Evolutionary conservation across 2,888 invertebrate species (phyloP).

Genomic region (Podotricha telesiphe): DNA sequence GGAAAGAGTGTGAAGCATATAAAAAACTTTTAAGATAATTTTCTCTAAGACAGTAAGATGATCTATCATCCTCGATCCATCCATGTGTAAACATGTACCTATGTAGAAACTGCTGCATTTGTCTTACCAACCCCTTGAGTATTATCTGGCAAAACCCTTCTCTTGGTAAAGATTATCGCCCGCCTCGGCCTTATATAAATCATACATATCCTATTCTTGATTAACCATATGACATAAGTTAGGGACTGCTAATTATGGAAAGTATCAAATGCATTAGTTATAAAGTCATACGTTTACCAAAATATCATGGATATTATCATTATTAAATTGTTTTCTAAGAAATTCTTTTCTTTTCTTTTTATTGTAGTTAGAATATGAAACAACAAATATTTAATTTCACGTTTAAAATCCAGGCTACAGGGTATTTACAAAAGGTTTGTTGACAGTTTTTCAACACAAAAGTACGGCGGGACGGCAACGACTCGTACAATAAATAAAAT

Average conservation of each 20-base stretch:
- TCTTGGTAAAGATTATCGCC: slow-evolving; percentile 20
- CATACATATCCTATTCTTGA: slow-evolving; percentile 15
- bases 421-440: too few species aligned
- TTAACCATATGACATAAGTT: neutral
- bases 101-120: neutral
- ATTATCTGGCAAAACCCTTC: slow-evolving; percentile 28
- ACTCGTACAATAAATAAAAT: neutral
- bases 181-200: slow-evolving; percentile 20
- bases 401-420: too few species aligned
- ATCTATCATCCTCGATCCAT: neutral
- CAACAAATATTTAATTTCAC: too few species aligned
- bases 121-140: slow-evolving; percentile 12
- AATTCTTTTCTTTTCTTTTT: too few species aligned
- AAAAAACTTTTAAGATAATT: neutral
- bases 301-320: too few species aligned
- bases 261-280: too few species aligned
- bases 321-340: too few species aligned
- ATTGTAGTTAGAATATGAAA: too few species aligned
- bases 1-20: too few species aligned
- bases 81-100: neutral
- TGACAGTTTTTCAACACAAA: too few species aligned
- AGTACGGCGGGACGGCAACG: neutral
- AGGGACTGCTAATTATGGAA: neutral
- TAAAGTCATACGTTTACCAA: too few species aligned
- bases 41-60: neutral